These are phyloP conservation scores for Tuberolachnus salignus DNA, from an alignment of 2,888 invertebrate genomes.

Conservation along the genomic window DNA sequence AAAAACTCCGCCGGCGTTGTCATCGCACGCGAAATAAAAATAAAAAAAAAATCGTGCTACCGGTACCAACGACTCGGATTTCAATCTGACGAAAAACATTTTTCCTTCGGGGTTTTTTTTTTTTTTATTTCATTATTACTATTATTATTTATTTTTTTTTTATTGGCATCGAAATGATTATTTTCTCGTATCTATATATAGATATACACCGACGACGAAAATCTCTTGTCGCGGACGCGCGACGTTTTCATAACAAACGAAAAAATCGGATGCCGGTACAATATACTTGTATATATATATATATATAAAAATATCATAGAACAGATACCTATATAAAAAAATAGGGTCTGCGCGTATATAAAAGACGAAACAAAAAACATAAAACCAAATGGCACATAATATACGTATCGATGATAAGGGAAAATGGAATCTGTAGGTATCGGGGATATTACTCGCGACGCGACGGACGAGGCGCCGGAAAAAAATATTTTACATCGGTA, in stretches of 20 bases:
- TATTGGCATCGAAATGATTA: constrained; percentile 27
- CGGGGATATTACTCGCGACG: not conserved
- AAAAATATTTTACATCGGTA: too few species aligned
- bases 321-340: not conserved
- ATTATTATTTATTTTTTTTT: not conserved
- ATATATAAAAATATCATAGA: too few species aligned
- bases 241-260: constrained; percentile 8
- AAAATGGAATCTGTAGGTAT: not conserved
- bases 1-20: constrained; percentile 7
- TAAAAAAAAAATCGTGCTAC: not conserved
- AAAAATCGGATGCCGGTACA: not conserved
- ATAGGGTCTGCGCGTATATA: not conserved
- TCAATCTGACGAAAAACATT: constrained; percentile 43
- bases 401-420: not conserved
- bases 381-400: not conserved
- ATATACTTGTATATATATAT: not conserved
- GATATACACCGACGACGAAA: constrained; percentile 11
- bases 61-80: constrained; percentile 41
- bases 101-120: not conserved
- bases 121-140: constrained; percentile 17
- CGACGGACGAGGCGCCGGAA: too few species aligned
- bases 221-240: not conserved
- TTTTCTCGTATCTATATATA: too few species aligned
- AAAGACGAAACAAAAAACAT: not conserved
- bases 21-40: too few species aligned